These are phyloP conservation scores for Opisthocomus hoazin DNA, from an alignment of 2,113 vertebrate genomes.

Conservation along the genomic window DNA sequence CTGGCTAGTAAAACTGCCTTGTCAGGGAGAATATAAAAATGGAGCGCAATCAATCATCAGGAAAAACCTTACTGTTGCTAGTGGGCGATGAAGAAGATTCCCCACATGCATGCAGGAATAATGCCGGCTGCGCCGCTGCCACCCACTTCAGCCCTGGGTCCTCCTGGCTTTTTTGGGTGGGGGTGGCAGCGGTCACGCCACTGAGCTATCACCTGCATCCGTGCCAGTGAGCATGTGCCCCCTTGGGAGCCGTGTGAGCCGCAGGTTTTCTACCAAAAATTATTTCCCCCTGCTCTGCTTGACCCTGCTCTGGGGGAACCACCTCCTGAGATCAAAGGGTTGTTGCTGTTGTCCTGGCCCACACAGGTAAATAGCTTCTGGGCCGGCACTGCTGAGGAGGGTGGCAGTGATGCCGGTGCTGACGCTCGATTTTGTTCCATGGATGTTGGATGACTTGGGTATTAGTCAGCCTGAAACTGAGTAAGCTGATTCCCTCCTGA, in stretches of 20 bases:
- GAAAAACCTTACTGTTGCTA: background rate
- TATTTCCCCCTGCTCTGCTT: background rate
- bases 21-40: background rate
- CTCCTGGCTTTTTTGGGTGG: background rate
- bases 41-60: background rate
- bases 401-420: background rate
- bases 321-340: background rate
- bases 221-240: fast-evolving
- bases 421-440: background rate
- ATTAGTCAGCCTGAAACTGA: background rate
- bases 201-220: fast-evolving
- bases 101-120: background rate
- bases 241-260: background rate
- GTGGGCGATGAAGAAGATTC: background rate
- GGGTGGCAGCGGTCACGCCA: fast-evolving
- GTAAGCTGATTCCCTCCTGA: background rate
- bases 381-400: background rate
- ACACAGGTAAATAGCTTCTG: background rate
- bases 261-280: background rate
- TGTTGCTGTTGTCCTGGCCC: background rate
- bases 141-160: background rate
- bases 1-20: slow-evolving; percentile 21
- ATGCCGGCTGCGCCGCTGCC: fast-evolving
- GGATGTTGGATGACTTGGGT: background rate
- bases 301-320: background rate